Base-by-base conservation (phyloP, 2,888 invertebrate species). In the Netelia fuscicornis region DNA sequence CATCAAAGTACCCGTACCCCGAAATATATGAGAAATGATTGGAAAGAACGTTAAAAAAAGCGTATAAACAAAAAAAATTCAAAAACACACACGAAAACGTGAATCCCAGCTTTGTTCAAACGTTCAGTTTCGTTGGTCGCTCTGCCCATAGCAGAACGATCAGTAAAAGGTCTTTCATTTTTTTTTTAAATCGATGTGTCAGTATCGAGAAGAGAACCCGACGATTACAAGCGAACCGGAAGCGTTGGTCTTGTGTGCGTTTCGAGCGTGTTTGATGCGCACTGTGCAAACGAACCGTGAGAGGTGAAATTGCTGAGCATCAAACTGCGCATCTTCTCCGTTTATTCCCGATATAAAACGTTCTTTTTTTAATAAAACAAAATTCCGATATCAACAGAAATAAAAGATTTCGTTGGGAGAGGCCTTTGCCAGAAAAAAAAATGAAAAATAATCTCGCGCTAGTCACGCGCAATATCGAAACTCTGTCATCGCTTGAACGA, bases 21-120 rank as follows among this genome's bases (percentile, higher is more conserved):
- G 23, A 60, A 74, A 44, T 60, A 20, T 60, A 67, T 54, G 60
- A 78, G 44, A 60, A 68, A 58, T 67, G 11, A 78, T 74, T 74
- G 20, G 42, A 37, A 20, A 42, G 17, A 78, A 83, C 20, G 54
- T 54, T 48, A 72, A 83, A 78, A 67, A 78, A 78, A 74, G 54
- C 37, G 17, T 5, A 6, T 1, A 77, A 48, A 25, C 42, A 23
- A 62, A 17, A 44, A 17, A 17, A 56, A 54, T 25, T 6, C 37
- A 65, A 65, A 62, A 52, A 60, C 11, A 30, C 42, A 13, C 17
- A 1, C 23, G 17, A 56, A 76, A 65, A 52, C 20, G 13, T 44
- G 82, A 67, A 56, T 60, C 30, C 25, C 13, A 48, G 48, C 20
- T 20, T 62, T 56, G 54, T 67, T 37, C 37, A 30, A 52, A 5